Evolutionary conservation across 1,140 invertebrate genomes (phyloP).

Genomic region (Hirudo medicinalis): DNA sequence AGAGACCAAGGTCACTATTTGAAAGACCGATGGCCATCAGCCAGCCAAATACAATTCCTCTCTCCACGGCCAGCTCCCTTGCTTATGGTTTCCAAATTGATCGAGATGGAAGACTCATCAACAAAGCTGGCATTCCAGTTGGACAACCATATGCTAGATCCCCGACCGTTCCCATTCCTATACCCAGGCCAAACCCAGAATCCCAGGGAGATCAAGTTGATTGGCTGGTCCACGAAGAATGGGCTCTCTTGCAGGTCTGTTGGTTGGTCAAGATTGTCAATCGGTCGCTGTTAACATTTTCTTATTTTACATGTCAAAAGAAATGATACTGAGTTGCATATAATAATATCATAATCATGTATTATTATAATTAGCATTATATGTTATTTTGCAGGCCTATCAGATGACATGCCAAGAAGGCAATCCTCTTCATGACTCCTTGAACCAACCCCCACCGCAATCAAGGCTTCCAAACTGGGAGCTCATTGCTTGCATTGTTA

Average conservation of each 20-base stretch:
- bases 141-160: constrained; percentile 42
- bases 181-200: constrained; percentile 28
- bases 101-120: constrained; percentile 38
- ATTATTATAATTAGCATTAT: background rate
- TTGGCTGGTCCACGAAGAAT: constrained; percentile 81
- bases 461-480: constrained; percentile 66
- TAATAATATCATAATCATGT: too few relatives aligned
- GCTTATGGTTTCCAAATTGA: constrained; percentile 38
- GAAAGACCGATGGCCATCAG: constrained; percentile 66
- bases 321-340: too few relatives aligned
- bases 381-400: constrained; percentile 2
- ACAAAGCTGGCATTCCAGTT: constrained; percentile 24
- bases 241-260: constrained; percentile 55
- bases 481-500: constrained; percentile 78
- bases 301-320: too few relatives aligned
- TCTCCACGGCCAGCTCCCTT: constrained; percentile 44
- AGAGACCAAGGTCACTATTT: constrained; percentile 64
- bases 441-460: background rate
- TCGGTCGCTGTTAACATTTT: background rate
- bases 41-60: constrained; percentile 42
- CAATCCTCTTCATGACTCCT: background rate
- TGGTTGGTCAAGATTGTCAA: background rate
- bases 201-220: constrained; percentile 49
- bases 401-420: constrained; percentile 7
- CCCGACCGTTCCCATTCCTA: background rate